Conservation (phyloP, 2,113 vertebrate genomes). For the Esox niger region DNA sequence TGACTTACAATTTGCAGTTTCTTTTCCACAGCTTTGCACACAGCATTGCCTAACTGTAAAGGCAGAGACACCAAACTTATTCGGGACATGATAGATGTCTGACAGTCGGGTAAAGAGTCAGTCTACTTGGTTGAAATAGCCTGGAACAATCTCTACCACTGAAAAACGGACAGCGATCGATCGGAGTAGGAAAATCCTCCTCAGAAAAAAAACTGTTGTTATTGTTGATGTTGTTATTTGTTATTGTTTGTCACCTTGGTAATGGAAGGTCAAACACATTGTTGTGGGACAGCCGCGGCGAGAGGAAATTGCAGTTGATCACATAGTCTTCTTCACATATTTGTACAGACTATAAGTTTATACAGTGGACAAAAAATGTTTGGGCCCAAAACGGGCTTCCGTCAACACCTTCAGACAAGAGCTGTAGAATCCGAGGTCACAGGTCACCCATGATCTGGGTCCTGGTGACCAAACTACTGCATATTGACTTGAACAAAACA, state of each 20-base stretch:
- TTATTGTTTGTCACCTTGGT: not conserved
- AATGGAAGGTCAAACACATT: not conserved
- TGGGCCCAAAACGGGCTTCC: slow-evolving; percentile 14
- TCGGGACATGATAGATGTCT: too few relatives aligned
- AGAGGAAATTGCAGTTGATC: slow-evolving; percentile 15
- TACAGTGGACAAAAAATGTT: slow-evolving; percentile 11
- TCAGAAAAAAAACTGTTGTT: not conserved
- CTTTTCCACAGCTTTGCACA: not conserved
- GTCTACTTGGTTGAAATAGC: not conserved
- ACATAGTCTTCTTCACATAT: slow-evolving; percentile 38
- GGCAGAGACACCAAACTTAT: not conserved
- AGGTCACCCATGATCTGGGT: not conserved
- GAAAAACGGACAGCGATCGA: not conserved
- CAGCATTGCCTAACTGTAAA: not conserved
- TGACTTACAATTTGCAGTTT: not conserved
- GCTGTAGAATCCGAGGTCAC: slow-evolving; percentile 8
- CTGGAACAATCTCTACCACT: not conserved
- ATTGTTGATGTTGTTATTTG: not conserved
- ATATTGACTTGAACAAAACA: not conserved
- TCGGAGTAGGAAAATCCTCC: not conserved
- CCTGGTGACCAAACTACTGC: not conserved
- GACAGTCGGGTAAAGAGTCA: not conserved
- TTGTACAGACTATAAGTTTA: slow-evolving; percentile 16
- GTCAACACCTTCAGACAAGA: slow-evolving; percentile 1
- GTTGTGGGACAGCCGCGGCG: not conserved